A percentile compares a stretch with the other conserved stretches of the same genome.
Evolutionary conservation across 2,888 invertebrate species (phyloP).

Genomic region (Balanococcus diminutus): DNA sequence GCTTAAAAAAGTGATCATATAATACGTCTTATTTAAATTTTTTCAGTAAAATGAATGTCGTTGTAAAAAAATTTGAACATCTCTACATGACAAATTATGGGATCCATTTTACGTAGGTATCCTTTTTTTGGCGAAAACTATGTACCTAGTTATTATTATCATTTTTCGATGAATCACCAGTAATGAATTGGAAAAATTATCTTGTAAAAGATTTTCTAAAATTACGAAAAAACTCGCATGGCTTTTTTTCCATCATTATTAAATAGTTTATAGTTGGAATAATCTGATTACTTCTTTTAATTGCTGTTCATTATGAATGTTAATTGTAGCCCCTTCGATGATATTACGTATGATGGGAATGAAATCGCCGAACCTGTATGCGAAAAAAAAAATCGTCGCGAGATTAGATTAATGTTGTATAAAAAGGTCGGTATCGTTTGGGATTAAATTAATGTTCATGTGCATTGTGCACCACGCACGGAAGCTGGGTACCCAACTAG

Average conservation of each 20-base stretch:
- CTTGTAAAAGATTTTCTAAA: neutral
- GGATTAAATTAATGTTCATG: neutral
- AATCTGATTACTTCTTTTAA: constrained; percentile 41
- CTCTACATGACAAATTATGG: no score
- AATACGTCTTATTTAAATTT: no score
- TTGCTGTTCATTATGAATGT: constrained; percentile 41
- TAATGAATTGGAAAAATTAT: neutral
- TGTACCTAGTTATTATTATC: no score
- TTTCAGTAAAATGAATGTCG: no score
- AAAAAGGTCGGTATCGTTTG: neutral
- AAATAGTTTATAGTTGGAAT: neutral
- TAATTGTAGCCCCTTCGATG: constrained; percentile 44
- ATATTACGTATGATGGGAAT: constrained; percentile 45
- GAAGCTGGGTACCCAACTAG: neutral
- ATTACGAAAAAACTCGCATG: neutral
- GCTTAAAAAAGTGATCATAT: no score
- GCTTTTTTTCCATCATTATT: neutral
- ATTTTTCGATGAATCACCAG: no score
- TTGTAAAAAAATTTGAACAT: no score
- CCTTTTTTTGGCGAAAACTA: no score
- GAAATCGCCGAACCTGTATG: constrained; percentile 43
- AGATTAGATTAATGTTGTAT: neutral
- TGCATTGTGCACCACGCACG: neutral
- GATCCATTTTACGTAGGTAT: no score
- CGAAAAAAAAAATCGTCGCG: neutral